Evolutionary conservation across 2,113 vertebrate species (phyloP).

Genomic region (Phoenicopterus ruber): DNA sequence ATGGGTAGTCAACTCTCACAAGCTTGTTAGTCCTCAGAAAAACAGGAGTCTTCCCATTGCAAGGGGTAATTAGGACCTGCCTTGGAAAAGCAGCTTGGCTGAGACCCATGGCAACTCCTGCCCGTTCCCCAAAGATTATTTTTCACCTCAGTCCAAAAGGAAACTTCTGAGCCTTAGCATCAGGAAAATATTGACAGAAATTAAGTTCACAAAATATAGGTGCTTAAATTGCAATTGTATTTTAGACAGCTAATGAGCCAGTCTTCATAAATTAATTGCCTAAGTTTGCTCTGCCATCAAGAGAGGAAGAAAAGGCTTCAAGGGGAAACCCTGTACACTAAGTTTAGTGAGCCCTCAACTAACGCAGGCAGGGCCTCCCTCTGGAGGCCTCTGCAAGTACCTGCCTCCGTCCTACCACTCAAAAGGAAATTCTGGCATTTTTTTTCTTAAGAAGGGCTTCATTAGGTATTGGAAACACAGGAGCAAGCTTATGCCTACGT

Average conservation of each 20-base stretch:
- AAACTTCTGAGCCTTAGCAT: not conserved
- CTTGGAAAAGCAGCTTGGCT: not conserved
- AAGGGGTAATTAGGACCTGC: not conserved
- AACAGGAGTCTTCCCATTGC: not conserved
- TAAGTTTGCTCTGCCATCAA: not conserved
- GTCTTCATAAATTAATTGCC: not conserved
- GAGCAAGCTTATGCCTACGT: not conserved
- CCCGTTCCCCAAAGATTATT: not conserved
- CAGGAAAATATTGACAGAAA: not conserved
- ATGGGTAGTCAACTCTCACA: not conserved
- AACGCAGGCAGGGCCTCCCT: conserved; percentile 51
- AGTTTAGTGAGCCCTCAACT: not conserved
- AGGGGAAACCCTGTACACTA: not conserved
- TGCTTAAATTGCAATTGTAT: not conserved
- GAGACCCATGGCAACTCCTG: accelerated
- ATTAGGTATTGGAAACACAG: not conserved
- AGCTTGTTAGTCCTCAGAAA: not conserved
- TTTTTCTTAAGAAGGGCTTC: not conserved
- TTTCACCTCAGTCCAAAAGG: not conserved
- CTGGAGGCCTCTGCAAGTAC: conserved; percentile 50
- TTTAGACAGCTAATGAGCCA: not conserved
- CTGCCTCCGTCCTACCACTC: not conserved
- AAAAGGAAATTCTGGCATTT: not conserved
- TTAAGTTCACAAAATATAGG: not conserved
- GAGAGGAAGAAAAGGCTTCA: not conserved